phyloP scores from a whole-genome alignment of 2,113 vertebrate species.

The Serranochromis macrocephalus region DNA sequence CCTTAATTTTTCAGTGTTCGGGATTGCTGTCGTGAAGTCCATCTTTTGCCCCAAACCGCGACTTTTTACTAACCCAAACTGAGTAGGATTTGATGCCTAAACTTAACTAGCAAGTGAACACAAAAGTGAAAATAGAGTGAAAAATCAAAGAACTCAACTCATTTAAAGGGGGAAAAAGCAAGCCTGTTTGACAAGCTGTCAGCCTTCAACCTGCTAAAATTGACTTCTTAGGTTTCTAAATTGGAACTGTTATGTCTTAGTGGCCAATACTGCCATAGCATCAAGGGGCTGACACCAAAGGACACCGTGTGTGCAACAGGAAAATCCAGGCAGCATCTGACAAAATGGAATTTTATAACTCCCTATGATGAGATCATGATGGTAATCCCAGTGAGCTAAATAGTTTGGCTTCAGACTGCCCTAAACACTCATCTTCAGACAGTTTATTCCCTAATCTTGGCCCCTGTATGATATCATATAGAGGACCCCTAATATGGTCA shows the following conservation, averaged over 20 bases:
- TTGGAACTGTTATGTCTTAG: neutral
- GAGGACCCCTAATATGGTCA: neutral
- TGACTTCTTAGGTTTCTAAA: neutral
- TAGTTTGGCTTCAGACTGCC: neutral
- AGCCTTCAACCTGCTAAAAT: neutral
- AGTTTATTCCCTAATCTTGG: neutral
- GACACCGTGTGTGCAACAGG: neutral
- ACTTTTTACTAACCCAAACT: neutral
- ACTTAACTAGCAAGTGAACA: neutral
- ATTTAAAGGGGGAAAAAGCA: rapidly evolving
- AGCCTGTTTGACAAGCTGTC: neutral
- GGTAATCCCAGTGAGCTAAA: neutral
- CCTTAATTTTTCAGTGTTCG: neutral
- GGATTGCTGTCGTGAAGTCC: rapidly evolving
- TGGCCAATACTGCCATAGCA: neutral
- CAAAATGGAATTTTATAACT: neutral
- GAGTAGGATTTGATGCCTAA: neutral
- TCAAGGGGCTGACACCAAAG: neutral
- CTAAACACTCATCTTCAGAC: neutral
- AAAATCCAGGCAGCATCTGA: neutral
- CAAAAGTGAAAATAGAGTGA: neutral
- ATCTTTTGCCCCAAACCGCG: rapidly evolving
- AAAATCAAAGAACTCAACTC: neutral
- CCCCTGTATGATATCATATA: neutral
- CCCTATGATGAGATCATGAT: rapidly evolving